phyloP scores from a whole-genome alignment of 92 coral and sea anemone species.

The Metridium senile region DNA sequence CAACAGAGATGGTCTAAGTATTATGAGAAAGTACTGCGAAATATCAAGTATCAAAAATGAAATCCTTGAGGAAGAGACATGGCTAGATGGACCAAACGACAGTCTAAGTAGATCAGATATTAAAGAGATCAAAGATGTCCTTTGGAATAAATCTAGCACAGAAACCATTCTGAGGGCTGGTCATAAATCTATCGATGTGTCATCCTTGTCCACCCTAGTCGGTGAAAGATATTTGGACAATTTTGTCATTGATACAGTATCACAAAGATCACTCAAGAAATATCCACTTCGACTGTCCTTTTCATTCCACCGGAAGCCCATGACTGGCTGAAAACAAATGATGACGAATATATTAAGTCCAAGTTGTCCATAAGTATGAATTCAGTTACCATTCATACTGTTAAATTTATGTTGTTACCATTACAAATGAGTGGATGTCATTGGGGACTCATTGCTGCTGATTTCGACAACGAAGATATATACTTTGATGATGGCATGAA shows the following conservation, averaged over 20 bases:
- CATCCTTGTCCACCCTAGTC: conserved; percentile 31
- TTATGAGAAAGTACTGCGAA: conserved; percentile 35
- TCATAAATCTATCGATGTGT: conserved; percentile 34
- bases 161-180: conserved; percentile 42
- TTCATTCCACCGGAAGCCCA: conserved; percentile 30
- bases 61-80: conserved; percentile 22
- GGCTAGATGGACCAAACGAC: conserved; percentile 24
- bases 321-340: conserved; percentile 37
- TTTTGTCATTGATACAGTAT: conserved; percentile 48
- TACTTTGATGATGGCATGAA: conserved; percentile 50
- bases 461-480: conserved; percentile 8
- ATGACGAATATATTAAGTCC: conserved; percentile 14
- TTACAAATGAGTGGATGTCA: conserved; percentile 44
- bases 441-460: conserved; percentile 53
- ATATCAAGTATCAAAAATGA: neutral
- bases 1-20: conserved; percentile 14
- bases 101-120: conserved; percentile 7
- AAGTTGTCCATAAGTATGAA: neutral
- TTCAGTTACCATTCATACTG: neutral
- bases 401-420: conserved; percentile 34
- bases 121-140: conserved; percentile 21
- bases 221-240: conserved; percentile 52
- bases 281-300: conserved; percentile 7
- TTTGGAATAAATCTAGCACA: conserved; percentile 9
- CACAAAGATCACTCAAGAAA: conserved; percentile 5